Evolutionary conservation across 1,140 invertebrate species (phyloP).

Genomic region (Papilio polyxenes): DNA sequence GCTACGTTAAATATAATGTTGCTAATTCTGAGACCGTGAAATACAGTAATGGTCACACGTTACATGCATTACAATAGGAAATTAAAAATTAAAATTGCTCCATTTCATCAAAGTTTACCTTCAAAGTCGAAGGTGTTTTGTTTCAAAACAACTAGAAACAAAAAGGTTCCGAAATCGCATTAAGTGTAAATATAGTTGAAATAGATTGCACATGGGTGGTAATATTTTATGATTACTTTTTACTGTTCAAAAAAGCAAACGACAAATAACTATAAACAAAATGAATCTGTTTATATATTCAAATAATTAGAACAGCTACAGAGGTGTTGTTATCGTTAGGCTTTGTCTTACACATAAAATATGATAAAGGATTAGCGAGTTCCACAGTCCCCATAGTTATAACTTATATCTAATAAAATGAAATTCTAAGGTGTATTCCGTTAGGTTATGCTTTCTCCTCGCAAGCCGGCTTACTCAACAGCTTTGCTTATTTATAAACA

Average conservation of each 20-base stretch:
- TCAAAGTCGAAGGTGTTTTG: neutral
- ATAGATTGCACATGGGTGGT: no score
- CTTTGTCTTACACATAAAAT: neutral
- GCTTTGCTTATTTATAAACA: constrained; percentile 2
- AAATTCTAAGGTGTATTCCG: neutral
- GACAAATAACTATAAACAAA: no score
- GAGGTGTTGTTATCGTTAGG: neutral
- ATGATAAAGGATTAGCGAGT: no score
- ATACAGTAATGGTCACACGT: constrained; percentile 11
- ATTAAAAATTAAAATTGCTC: neutral
- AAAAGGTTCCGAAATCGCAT: neutral
- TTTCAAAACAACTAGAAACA: constrained; percentile 11
- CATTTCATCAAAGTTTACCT: constrained; percentile 19
- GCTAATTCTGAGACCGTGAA: neutral
- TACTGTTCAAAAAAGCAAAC: no score
- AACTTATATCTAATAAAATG: neutral
- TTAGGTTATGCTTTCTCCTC: neutral
- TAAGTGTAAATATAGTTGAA: neutral
- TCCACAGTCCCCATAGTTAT: neutral
- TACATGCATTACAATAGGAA: neutral
- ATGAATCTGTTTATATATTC: no score
- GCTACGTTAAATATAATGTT: neutral
- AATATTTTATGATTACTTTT: no score
- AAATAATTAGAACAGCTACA: neutral
- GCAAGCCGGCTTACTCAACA: neutral